These are phyloP conservation scores for Ischnura elegans DNA, from an alignment of 2,888 invertebrate species.

Conservation along the genomic window DNA sequence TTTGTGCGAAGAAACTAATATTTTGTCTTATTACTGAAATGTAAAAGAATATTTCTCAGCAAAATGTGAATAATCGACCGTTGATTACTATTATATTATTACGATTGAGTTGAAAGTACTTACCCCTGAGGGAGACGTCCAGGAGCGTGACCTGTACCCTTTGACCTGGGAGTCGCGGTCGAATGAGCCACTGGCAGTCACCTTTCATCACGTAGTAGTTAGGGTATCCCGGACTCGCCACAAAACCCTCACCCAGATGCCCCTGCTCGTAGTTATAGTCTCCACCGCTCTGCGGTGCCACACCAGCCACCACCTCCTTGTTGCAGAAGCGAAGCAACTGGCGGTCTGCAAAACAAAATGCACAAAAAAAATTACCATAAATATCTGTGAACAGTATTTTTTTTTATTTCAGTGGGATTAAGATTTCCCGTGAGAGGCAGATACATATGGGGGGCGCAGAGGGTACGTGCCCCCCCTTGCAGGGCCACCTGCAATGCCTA, in stretches of 20 bases:
- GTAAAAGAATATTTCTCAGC: no score
- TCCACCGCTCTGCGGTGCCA: background rate
- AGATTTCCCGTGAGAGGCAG: no score
- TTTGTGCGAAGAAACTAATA: no score
- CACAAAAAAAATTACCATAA: background rate
- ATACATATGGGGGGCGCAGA: no score
- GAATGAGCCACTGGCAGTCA: constrained; percentile 85
- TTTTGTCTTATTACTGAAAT: no score
- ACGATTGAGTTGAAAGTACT: no score
- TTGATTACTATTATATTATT: no score
- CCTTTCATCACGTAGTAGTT: constrained; percentile 83
- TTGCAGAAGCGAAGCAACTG: constrained; percentile 53
- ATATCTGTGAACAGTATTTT: no score
- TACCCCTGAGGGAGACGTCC: constrained; percentile 86
- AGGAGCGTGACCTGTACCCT: constrained; percentile 83
- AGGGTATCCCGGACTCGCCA: constrained; percentile 87
- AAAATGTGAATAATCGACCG: no score
- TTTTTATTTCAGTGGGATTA: no score
- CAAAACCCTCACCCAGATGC: constrained; percentile 82
- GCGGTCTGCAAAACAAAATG: background rate
- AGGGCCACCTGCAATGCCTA: no score
- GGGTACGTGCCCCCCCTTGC: no score
- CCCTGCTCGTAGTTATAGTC: constrained; percentile 74
- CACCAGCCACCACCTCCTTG: constrained; percentile 19
- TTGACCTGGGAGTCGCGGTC: constrained; percentile 81